These are phyloP conservation scores for Eueremaeus valkanovi DNA, from an alignment of 2,888 invertebrate species.

Conservation along the genomic window DNA sequence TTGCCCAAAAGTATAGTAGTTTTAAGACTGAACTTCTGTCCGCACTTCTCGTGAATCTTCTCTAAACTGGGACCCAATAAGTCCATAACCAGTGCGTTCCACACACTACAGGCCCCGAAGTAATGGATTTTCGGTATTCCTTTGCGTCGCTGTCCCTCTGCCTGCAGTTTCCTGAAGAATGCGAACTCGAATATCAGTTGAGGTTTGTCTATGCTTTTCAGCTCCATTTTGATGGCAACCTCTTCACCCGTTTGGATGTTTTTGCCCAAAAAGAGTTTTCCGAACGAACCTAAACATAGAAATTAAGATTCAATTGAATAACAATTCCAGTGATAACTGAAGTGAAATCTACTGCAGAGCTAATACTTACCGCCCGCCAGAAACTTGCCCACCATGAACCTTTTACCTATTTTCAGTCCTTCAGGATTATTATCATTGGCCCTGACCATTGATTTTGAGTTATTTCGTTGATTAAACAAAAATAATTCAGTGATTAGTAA, in stretches of 20 bases:
- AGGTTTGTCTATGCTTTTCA: not conserved
- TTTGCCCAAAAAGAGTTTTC: not conserved
- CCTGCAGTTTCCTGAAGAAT: conserved; percentile 24
- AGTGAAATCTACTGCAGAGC: too few species aligned
- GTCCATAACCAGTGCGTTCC: conserved; percentile 32
- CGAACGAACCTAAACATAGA: conserved; percentile 25
- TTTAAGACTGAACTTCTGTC: conserved; percentile 1
- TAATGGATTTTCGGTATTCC: conserved; percentile 88
- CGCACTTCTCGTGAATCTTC: not conserved
- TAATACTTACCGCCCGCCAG: too few species aligned
- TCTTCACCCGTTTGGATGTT: conserved; percentile 1
- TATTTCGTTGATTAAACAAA: too few species aligned
- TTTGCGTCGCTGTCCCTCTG: not conserved
- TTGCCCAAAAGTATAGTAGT: conserved; percentile 26
- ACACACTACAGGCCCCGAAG: conserved; percentile 52
- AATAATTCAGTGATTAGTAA: too few species aligned
- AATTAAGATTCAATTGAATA: too few species aligned
- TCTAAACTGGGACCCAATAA: conserved; percentile 27
- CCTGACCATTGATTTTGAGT: too few species aligned
- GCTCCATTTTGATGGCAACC: conserved; percentile 36
- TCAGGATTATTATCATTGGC: not conserved
- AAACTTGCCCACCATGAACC: not conserved
- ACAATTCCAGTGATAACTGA: too few species aligned
- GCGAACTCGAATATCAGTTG: conserved; percentile 35
- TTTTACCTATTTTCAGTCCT: not conserved